Conservation (phyloP, 2,797 vertebrate species). For the Sebastiscus albofasciatus region DNA sequence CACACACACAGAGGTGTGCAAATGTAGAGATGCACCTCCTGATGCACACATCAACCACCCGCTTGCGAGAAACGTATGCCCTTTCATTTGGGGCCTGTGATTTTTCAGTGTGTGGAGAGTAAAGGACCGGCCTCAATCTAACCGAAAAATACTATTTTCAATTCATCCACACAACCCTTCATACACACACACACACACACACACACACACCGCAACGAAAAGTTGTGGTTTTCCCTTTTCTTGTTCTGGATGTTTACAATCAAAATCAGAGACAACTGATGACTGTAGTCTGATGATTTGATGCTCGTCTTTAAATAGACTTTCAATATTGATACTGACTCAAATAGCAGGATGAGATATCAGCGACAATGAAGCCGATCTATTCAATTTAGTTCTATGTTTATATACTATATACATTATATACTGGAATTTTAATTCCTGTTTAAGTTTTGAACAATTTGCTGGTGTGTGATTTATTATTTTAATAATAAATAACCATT, state of each 20-base stretch:
- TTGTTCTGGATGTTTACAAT: neutral
- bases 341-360: too few relatives aligned
- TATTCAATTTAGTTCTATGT: too few relatives aligned
- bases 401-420: too few relatives aligned
- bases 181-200: neutral
- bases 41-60: constrained; percentile 8
- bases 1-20: constrained; percentile 3
- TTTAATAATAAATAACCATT: too few relatives aligned
- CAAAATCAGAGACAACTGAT: neutral
- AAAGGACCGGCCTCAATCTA: constrained; percentile 13
- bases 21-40: constrained; percentile 13
- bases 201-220: neutral
- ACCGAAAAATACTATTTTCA: neutral
- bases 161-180: neutral
- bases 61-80: constrained; percentile 5
- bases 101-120: constrained; percentile 14
- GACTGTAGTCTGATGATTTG: neutral
- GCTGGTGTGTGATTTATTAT: too few relatives aligned
- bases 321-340: too few relatives aligned
- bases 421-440: too few relatives aligned
- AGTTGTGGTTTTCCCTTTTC: neutral
- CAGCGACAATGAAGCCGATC: too few relatives aligned
- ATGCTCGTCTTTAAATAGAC: neutral
- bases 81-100: constrained; percentile 36
- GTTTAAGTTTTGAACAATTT: too few relatives aligned